Evolutionary conservation across 2,888 invertebrate species (phyloP).

Genomic region (Formica aserva): DNA sequence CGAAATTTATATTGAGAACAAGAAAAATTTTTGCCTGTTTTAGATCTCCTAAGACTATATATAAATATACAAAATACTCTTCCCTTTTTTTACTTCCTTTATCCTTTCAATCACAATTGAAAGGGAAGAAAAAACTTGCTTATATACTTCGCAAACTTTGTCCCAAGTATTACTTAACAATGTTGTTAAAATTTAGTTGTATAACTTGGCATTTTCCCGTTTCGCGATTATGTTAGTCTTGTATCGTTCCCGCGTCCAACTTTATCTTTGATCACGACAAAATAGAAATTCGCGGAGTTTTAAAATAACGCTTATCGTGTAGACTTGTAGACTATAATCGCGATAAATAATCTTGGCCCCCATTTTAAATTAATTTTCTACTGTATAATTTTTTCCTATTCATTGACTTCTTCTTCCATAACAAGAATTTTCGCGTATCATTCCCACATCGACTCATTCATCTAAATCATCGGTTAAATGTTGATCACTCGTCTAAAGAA

Average conservation of each 20-base stretch:
- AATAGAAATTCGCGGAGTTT: slow-evolving; percentile 60
- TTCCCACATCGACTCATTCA: background rate
- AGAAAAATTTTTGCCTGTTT: background rate
- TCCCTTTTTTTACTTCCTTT: background rate
- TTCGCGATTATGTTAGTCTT: slow-evolving; percentile 6
- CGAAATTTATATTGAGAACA: background rate
- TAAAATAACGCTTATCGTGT: slow-evolving; percentile 75
- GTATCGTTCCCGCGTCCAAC: slow-evolving; percentile 30
- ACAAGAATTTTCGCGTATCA: background rate
- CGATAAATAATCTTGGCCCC: slow-evolving; percentile 71
- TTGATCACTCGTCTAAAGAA: background rate
- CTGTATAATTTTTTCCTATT: slow-evolving; percentile 28
- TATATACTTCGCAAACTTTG: background rate
- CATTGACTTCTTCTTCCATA: background rate
- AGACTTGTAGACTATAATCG: slow-evolving; percentile 31
- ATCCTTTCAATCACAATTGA: background rate
- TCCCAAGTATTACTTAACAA: background rate
- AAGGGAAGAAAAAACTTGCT: background rate
- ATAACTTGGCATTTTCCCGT: background rate
- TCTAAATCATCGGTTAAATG: background rate
- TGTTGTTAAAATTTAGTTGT: background rate
- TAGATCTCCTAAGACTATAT: background rate
- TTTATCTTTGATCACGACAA: slow-evolving; percentile 42
- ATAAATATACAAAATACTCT: background rate
- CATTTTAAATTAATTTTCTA: slow-evolving; percentile 32